phyloP scores from a whole-genome alignment of 2,888 invertebrate genomes.

The Tetragonula carbonaria region DNA sequence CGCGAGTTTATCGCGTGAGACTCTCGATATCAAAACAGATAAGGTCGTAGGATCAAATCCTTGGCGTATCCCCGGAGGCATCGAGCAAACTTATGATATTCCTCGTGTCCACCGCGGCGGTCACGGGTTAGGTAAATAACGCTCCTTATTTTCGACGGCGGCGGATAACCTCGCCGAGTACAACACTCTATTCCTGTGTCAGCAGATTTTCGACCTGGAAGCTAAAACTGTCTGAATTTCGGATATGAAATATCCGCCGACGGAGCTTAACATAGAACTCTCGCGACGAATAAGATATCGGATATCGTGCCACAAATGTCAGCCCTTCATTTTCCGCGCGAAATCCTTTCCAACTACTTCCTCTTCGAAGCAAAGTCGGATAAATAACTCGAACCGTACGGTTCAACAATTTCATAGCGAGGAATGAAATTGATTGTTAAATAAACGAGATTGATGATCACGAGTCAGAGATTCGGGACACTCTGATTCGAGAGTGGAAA shows the following conservation, averaged over 20 bases:
- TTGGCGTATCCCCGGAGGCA: slow-evolving; percentile 42
- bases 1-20: slow-evolving; percentile 32
- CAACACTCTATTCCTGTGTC: slow-evolving; percentile 46
- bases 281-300: background rate
- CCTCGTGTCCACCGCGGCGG: slow-evolving; percentile 41
- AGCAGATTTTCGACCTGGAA: slow-evolving; percentile 40
- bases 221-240: slow-evolving; percentile 20
- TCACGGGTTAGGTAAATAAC: slow-evolving; percentile 59
- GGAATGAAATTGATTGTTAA: background rate
- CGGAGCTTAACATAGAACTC: slow-evolving; percentile 24
- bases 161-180: slow-evolving; percentile 25
- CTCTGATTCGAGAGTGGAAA: background rate
- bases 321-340: background rate
- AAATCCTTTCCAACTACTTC: background rate
- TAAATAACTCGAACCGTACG: background rate
- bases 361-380: background rate
- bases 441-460: background rate
- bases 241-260: slow-evolving; percentile 38
- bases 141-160: slow-evolving; percentile 46
- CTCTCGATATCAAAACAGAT: slow-evolving; percentile 25
- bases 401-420: background rate
- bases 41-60: slow-evolving; percentile 42
- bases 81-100: slow-evolving; percentile 60
- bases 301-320: background rate
- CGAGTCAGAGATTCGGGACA: background rate